Evolutionary conservation across 1,140 invertebrate species (phyloP).

Genomic region (Lutraria rhynchaena): DNA sequence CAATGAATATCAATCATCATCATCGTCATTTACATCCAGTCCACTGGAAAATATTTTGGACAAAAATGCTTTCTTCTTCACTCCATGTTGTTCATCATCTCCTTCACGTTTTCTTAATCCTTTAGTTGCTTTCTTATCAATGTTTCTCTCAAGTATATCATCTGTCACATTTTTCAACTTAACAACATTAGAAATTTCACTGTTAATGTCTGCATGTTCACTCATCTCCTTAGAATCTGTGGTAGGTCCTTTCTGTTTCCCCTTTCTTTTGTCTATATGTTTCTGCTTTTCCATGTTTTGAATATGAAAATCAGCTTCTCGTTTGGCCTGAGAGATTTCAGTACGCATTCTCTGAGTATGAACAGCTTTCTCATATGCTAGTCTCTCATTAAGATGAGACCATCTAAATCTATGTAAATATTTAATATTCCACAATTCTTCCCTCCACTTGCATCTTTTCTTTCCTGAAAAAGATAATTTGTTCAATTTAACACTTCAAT

Average conservation of each 20-base stretch:
- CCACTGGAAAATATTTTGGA: constrained; percentile 70
- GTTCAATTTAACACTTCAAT: no score
- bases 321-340: constrained; percentile 95
- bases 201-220: constrained; percentile 54
- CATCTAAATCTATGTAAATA: constrained; percentile 97
- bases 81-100: constrained; percentile 46
- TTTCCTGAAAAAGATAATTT: constrained; percentile 82
- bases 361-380: constrained; percentile 94
- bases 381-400: constrained; percentile 95
- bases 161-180: constrained; percentile 76
- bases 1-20: no score
- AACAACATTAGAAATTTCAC: constrained; percentile 60
- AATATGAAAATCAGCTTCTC: constrained; percentile 92
- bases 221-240: constrained; percentile 41
- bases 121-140: constrained; percentile 11
- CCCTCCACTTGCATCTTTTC: constrained; percentile 93
- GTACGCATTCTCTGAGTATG: constrained; percentile 92
- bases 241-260: background rate
- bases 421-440: constrained; percentile 97
- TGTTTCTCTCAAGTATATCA: constrained; percentile 67
- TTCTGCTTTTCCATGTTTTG: constrained; percentile 90
- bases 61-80: constrained; percentile 67
- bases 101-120: constrained; percentile 44
- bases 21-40: constrained; percentile 9
- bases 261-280: constrained; percentile 78